Conservation (phyloP, 1,140 invertebrate genomes). For the Galendromus occidentalis region DNA sequence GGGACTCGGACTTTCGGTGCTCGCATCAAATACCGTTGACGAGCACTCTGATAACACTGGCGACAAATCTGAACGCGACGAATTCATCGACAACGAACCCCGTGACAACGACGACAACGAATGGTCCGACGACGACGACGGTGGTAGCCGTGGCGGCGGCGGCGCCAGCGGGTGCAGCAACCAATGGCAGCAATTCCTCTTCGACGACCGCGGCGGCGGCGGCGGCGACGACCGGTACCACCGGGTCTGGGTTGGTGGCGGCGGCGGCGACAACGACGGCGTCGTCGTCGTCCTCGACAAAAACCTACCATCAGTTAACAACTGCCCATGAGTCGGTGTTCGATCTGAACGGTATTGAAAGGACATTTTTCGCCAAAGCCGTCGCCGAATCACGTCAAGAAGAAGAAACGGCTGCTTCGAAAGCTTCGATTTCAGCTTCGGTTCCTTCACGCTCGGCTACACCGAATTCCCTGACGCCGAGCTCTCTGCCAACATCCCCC, state of each 20-base stretch:
- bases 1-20: not conserved
- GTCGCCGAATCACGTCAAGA: not conserved
- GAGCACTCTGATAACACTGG: not conserved
- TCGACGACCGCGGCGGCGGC: not conserved
- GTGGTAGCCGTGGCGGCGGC: too few species aligned
- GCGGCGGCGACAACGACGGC: not conserved
- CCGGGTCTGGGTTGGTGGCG: too few species aligned
- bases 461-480: not conserved
- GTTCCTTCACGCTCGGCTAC: not conserved
- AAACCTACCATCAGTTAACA: conserved; percentile 7
- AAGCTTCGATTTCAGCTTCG: not conserved
- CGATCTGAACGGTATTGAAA: conserved; percentile 2
- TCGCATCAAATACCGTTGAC: too few species aligned
- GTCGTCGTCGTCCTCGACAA: not conserved
- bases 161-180: not conserved
- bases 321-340: conserved; percentile 6
- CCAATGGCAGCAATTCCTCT: not conserved
- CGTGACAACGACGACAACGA: not conserved
- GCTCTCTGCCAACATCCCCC: not conserved
- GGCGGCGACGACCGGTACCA: too few species aligned
- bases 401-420: not conserved
- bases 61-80: not conserved
- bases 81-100: not conserved
- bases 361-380: conserved; percentile 5
- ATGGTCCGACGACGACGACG: not conserved